phyloP scores from a whole-genome alignment of 1,140 invertebrate species.

The Conus ventricosus region DNA sequence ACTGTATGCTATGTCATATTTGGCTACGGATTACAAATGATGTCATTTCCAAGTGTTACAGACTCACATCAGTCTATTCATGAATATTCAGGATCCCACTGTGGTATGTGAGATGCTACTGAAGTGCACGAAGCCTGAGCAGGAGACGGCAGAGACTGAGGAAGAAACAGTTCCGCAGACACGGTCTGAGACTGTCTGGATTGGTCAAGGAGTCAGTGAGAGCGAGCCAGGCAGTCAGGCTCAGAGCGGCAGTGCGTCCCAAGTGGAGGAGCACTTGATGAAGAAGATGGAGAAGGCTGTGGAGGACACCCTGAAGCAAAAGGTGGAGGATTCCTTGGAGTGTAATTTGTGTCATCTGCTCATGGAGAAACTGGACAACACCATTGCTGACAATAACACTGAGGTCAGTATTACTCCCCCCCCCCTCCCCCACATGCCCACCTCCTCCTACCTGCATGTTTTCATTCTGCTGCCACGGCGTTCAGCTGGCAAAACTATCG shows the following conservation, averaged over 20 bases:
- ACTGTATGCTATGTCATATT: too few relatives aligned
- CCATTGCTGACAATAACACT: slow-evolving; percentile 4
- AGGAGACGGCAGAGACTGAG: background rate
- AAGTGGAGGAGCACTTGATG: background rate
- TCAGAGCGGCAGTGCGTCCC: background rate
- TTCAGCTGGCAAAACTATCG: too few relatives aligned
- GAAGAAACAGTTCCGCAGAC: background rate
- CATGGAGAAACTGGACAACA: slow-evolving; percentile 19
- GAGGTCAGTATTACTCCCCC: slow-evolving; percentile 22
- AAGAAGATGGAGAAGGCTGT: slow-evolving; percentile 6
- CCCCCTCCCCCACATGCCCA: too few relatives aligned
- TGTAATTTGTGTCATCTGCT: background rate
- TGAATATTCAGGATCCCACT: background rate
- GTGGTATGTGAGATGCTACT: slow-evolving; percentile 15
- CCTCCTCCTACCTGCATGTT: too few relatives aligned
- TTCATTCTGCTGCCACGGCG: too few relatives aligned
- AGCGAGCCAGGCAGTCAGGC: background rate
- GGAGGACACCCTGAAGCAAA: background rate
- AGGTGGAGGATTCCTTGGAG: background rate
- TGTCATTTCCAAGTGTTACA: too few relatives aligned
- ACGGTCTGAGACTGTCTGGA: background rate
- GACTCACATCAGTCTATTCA: too few relatives aligned
- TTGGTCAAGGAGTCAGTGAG: background rate
- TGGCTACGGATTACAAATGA: too few relatives aligned
- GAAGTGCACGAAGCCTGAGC: slow-evolving; percentile 3